Evolutionary conservation across 1,140 invertebrate genomes (phyloP).

Genomic region (Trichogramma pretiosum): DNA sequence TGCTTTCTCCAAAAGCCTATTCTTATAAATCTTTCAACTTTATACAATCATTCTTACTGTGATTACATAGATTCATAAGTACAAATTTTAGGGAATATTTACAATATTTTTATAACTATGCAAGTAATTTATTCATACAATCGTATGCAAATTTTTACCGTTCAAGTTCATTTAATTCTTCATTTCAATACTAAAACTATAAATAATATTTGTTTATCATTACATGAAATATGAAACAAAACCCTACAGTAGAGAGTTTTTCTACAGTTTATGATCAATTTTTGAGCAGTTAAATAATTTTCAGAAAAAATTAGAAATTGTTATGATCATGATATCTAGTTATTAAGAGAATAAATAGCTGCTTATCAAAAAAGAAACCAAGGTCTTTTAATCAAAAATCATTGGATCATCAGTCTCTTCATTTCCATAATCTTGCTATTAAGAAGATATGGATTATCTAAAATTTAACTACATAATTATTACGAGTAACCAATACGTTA

Average conservation of each 20-base stretch:
- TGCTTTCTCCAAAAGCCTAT: conserved; percentile 7
- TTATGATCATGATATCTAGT: too few relatives aligned
- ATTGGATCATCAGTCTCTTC: conserved; percentile 18
- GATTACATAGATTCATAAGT: conserved; percentile 15
- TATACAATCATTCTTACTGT: conserved; percentile 14
- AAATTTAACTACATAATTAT: too few relatives aligned
- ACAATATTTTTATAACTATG: conserved; percentile 9
- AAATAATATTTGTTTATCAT: too few relatives aligned
- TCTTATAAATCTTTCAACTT: conserved; percentile 15
- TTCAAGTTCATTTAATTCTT: too few relatives aligned
- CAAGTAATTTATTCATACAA: conserved; percentile 4
- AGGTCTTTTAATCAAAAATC: too few relatives aligned
- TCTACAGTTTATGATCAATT: neutral
- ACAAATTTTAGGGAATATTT: conserved; percentile 16
- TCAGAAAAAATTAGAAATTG: too few relatives aligned
- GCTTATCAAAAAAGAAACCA: too few relatives aligned
- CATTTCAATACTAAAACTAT: too few relatives aligned
- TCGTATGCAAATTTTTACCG: too few relatives aligned
- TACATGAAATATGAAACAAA: too few relatives aligned
- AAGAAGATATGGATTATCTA: conserved; percentile 6
- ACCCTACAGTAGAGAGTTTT: neutral
- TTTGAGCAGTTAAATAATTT: neutral
- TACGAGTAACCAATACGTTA: too few relatives aligned
- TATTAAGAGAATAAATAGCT: too few relatives aligned
- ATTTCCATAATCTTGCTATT: conserved; percentile 5